Evolutionary conservation across 2,113 vertebrate species (phyloP), one percentile per base, ranked within the genome.

Genomic region (Proteles cristata): DNA sequence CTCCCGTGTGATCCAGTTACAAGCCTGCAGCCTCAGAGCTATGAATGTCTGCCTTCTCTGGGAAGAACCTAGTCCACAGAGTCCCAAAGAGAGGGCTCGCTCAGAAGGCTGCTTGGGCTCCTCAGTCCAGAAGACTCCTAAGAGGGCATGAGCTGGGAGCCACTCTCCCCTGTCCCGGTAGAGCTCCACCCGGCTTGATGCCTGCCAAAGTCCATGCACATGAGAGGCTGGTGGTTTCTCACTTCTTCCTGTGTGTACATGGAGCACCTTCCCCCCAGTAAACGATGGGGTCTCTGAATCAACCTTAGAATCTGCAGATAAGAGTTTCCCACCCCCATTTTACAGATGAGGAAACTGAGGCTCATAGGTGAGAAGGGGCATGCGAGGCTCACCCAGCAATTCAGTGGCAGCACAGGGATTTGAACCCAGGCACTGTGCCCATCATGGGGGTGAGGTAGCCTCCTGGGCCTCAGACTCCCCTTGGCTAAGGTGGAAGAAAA

Each of bases 261-360:
- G 48, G 55, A 61, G 19, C 25, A 55, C 15, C 19, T 48, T 35
- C 23, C 12, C 11, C 48, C 28, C 25, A 81, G 33, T 33, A 71
- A 58, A 33, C 17, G 31, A 65, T 23, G 31, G 50, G 25, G 11
- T 66, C 48, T 90, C 74, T 71, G 48, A 23, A 65, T 61, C 17
- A 65, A 65, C 21, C 17, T 73, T 26, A 61, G 82, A 31, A 39
- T 33, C 23, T 25, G 28, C 50, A 71, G 77, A 31, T 39, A 79
- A 85, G 58, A 17, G 14, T n/a, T 50, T 76, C 35, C 23, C 16
- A 25, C 8, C 8, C 28, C 90, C 80, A 61, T 61, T 58, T 76
- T 74, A 87, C 39, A 43, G 63, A 79, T 77, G 31, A 92, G n/a
- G 53, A 94, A 88, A 87, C 69, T 48, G 65, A 85, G 73, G 45